A percentile compares a stretch with the other conserved stretches of the same genome.
These are phyloP conservation scores for Pherbina coryleti DNA, from an alignment of 2,888 invertebrate genomes.

Conservation along the genomic window DNA sequence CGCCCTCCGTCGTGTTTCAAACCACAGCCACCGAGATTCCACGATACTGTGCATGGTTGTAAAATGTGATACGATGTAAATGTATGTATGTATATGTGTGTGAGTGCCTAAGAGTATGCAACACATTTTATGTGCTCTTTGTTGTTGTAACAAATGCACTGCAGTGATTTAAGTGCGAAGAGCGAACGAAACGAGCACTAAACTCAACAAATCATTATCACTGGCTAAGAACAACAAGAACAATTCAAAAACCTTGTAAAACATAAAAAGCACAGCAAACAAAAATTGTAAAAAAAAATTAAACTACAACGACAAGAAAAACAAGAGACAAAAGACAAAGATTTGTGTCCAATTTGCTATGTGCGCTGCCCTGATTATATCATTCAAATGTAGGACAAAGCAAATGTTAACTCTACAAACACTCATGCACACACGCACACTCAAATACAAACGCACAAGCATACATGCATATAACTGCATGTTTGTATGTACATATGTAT, in stretches of 20 bases:
- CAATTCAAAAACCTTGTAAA: conserved; percentile 33
- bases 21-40: conserved; percentile 39
- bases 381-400: conserved; percentile 56
- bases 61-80: conserved; percentile 30
- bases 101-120: conserved; percentile 38
- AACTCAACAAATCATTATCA: conserved; percentile 26
- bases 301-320: conserved; percentile 14
- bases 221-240: conserved; percentile 28
- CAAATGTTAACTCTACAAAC: conserved; percentile 35
- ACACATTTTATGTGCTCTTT: background rate
- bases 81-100: background rate
- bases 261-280: conserved; percentile 28
- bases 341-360: conserved; percentile 45
- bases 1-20: conserved; percentile 47
- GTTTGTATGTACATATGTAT: background rate
- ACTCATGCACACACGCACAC: background rate
- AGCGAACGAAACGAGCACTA: conserved; percentile 23
- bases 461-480: background rate
- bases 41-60: conserved; percentile 48
- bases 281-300: background rate
- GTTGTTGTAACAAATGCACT: background rate
- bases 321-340: conserved; percentile 29
- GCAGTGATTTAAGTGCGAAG: conserved; percentile 14
- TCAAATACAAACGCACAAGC: conserved; percentile 8
- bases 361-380: conserved; percentile 56